Conservation (phyloP, 2,888 invertebrate species). For the Patella depressa region DNA sequence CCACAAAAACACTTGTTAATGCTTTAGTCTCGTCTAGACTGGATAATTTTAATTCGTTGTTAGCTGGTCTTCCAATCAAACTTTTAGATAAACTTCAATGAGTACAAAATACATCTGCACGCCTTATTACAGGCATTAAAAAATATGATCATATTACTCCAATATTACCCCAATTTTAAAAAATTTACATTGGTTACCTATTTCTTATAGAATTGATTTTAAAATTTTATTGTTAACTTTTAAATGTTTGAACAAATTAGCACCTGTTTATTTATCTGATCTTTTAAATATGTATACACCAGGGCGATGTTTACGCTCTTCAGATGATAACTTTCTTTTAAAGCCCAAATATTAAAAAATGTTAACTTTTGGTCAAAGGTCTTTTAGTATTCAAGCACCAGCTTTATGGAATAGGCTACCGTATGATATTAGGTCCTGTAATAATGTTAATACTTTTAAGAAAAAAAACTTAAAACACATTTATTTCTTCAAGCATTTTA, state of each 20-base stretch:
- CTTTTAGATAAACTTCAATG: background rate
- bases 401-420: background rate
- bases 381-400: background rate
- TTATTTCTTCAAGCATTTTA: background rate
- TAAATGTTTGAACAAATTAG: background rate
- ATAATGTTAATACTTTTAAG: background rate
- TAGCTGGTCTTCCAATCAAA: background rate
- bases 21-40: background rate
- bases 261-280: conserved; percentile 1
- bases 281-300: background rate
- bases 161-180: background rate
- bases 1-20: background rate
- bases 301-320: background rate
- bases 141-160: background rate
- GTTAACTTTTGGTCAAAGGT: background rate
- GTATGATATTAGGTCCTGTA: background rate
- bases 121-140: background rate
- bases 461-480: background rate
- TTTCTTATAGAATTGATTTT: background rate
- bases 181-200: background rate
- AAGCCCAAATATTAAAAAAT: background rate
- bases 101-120: background rate
- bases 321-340: background rate
- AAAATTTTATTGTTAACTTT: background rate
- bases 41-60: background rate